Evolutionary conservation across 2,888 invertebrate species (phyloP).

Genomic region (Bembecia ichneumoniformis): DNA sequence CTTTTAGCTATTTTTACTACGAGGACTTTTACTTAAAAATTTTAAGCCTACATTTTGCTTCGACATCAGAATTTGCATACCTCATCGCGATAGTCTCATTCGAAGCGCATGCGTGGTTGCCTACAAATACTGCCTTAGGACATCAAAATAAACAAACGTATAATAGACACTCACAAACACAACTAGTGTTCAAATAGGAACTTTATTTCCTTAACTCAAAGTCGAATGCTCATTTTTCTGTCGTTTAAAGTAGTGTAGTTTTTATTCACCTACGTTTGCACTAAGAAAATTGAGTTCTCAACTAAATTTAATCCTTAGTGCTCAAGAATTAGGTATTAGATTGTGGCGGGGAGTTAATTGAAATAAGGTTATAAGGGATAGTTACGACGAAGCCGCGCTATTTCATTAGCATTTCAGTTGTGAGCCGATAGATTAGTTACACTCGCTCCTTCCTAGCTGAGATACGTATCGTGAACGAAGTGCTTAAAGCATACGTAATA

Average conservation of each 20-base stretch:
- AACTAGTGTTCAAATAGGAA: too few species aligned
- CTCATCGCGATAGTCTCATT: slow-evolving; percentile 35
- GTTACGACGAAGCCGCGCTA: background rate
- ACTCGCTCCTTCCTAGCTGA: background rate
- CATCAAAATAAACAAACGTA: background rate
- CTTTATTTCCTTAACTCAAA: too few species aligned
- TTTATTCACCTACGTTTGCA: too few species aligned
- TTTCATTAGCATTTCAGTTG: slow-evolving; percentile 15
- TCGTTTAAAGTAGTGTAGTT: too few species aligned
- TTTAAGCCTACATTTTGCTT: slow-evolving; percentile 15
- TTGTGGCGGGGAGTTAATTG: background rate
- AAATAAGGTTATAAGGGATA: background rate
- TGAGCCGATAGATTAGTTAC: slow-evolving; percentile 13
- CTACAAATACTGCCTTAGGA: slow-evolving; percentile 35
- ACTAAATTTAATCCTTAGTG: too few species aligned
- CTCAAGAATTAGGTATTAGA: too few species aligned
- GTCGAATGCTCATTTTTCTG: too few species aligned
- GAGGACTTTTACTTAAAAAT: too few species aligned
- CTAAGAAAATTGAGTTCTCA: too few species aligned
- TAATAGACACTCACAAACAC: background rate
- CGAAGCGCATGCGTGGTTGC: slow-evolving; percentile 23
- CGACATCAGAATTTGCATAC: slow-evolving; percentile 36
- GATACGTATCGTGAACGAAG: background rate
- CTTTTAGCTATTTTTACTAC: too few species aligned
- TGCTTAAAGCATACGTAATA: background rate